Conservation (phyloP, 2,113 vertebrate species). For the Colaptes auratus region DNA sequence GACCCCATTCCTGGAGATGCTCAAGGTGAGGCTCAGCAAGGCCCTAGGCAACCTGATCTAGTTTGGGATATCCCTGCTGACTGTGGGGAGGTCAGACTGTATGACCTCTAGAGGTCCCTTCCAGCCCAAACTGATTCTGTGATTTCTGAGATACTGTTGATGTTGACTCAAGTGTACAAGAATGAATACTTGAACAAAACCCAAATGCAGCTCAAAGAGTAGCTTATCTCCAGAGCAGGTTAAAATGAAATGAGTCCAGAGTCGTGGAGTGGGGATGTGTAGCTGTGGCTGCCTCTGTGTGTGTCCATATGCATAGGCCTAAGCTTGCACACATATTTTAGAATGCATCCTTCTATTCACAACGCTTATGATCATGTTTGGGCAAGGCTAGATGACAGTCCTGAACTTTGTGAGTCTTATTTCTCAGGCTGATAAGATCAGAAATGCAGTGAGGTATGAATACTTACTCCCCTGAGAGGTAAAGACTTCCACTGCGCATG, state of each 20-base stretch:
- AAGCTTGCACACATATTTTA: fast-evolving
- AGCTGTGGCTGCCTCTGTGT: fast-evolving
- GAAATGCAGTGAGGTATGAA: conserved; percentile 20
- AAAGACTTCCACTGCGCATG: not conserved
- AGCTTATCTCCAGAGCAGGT: not conserved
- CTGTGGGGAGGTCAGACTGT: no score
- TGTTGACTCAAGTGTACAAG: not conserved
- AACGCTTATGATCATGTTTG: not conserved
- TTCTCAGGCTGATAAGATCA: conserved; percentile 39
- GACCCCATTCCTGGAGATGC: no score
- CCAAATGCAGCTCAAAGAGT: not conserved
- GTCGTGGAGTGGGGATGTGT: not conserved
- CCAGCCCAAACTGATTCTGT: no score
- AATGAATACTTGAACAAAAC: not conserved
- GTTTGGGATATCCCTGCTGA: no score
- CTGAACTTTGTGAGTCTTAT: not conserved
- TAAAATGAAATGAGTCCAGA: not conserved
- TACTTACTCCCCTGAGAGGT: not conserved
- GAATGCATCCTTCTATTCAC: not conserved
- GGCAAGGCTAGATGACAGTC: not conserved
- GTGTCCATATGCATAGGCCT: not conserved
- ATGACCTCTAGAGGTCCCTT: no score
- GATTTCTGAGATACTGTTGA: not conserved
- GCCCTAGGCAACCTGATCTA: no score
- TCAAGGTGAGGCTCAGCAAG: no score